Conservation (phyloP, 2,113 vertebrate species). For the Boleophthalmus pectinirostris region DNA sequence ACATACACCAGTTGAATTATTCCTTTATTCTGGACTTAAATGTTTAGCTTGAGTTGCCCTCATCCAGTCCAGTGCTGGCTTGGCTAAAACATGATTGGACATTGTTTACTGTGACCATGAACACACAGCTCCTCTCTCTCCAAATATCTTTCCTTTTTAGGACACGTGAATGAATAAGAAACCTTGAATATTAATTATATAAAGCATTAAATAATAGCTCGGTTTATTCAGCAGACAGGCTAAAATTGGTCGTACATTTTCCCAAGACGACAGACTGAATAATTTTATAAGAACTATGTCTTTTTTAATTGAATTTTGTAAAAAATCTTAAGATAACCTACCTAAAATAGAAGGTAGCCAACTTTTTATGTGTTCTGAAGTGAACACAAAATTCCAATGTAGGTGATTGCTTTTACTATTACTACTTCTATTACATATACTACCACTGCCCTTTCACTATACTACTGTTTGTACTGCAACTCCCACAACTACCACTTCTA, state of each 20-base stretch:
- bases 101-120: conserved; percentile 8
- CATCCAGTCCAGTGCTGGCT: background rate
- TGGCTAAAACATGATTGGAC: background rate
- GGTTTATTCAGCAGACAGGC: background rate
- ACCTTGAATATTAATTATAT: conserved; percentile 8
- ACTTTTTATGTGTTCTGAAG: background rate
- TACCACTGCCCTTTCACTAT: background rate
- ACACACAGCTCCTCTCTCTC: background rate
- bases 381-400: background rate
- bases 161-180: background rate
- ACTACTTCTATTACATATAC: background rate
- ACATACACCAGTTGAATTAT: background rate
- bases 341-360: background rate
- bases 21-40: background rate
- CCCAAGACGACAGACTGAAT: background rate
- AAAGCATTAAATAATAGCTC: background rate
- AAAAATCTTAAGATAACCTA: background rate
- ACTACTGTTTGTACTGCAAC: background rate
- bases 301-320: background rate
- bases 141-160: conserved; percentile 9
- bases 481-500: background rate
- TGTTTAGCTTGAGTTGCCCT: background rate
- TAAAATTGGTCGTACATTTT: background rate
- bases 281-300: background rate
- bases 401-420: background rate